Evolutionary conservation across 1,140 invertebrate species (phyloP), one percentile per base, ranked within the genome.

Genomic region (Physella acuta): DNA sequence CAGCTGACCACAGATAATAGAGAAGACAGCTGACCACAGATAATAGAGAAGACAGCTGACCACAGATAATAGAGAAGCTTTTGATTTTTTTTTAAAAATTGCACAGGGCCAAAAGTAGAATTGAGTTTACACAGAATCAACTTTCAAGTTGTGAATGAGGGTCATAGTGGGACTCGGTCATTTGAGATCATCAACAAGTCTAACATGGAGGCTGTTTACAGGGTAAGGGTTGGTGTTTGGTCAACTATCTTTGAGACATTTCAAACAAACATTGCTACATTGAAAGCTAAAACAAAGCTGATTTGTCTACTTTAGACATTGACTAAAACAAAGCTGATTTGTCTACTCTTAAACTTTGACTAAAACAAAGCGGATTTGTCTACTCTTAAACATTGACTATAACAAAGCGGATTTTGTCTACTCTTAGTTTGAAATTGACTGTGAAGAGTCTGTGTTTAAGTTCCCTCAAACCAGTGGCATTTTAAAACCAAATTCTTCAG

Each of bases 371-470:
- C n/a, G n/a, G n/a, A n/a, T n/a, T n/a, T n/a, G n/a, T n/a, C n/a
- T n/a, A n/a, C n/a, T n/a, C n/a, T n/a, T n/a, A n/a, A n/a, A n/a
- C n/a, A n/a, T n/a, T n/a, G n/a, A n/a, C n/a, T n/a, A n/a, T n/a
- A n/a, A n/a, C n/a, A n/a, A n/a, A 44, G 39, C 2, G 49, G 16
- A 16, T 58, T 49, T 44, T 33, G 56, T 37, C 28, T 56, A 64
- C 31, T 78, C 79, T 39, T 76, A 85, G 82, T 85, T 85, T 74
- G 76, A 78, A 71, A 71, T 84, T 20, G 84, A 85, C 73, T 80
- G 79, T 70, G 68, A 76, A 16, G 79, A 82, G 63, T 83, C 82
- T 71, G 81, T 82, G 28, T 85, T 85, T 68, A 80, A 82, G 53
- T 78, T 85, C 68, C 73, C 81, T 20, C 52, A 72, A 33, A 62